Evolutionary conservation across 2,888 invertebrate species (phyloP), one percentile per base, ranked within the genome.

Genomic region (Cataglyphis rosenhaueri): DNA sequence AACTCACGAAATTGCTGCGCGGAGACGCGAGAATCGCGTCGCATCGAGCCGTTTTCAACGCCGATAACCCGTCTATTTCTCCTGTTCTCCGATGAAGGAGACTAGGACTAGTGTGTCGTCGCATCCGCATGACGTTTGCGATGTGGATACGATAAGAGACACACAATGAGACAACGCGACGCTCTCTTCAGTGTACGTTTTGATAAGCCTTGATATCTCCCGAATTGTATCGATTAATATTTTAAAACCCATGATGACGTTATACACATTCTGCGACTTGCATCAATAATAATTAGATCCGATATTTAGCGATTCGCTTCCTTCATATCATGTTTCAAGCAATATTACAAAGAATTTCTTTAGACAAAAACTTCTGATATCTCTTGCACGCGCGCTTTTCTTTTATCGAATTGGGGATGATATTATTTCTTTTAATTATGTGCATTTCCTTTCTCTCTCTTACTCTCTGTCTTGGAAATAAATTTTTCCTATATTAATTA

Each of bases 1-100:
- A 38, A 38, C n/a, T 38, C 15, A 18, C 29, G 25, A 64, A 76
- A 73, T 84, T 65, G 65, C 25, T 18, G 35, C 25, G 29, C 29
- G 9, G 29, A 61, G 35, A 65, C 21, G 8, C 8, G 38, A 35
- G 62, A 82, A 25, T 18, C 18, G 59, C 38, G 59, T 9, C 15
- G 35, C 6, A 6, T 35, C 35, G 35, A 5, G 29, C 32, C 44
- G 55, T 68, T 79, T 21, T 15, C 10, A 61, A 41, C 38, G 25
- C 35, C 44, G 76, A 68, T 62, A 82, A 75, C n/a, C 25, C 57
- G 32, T 61, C 71, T 48, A 32, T 57, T 32, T 41, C 10, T 25
- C 12, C n/a, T 3, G 21, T 59, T 55, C 68, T 65, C n/a, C 61
- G 48, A 35, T 18, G 29, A 48, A 81, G 29, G 35, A 35, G 6